Evolutionary conservation across 2,797 vertebrate genomes (phyloP).

Genomic region (Gymnocypris eckloni): DNA sequence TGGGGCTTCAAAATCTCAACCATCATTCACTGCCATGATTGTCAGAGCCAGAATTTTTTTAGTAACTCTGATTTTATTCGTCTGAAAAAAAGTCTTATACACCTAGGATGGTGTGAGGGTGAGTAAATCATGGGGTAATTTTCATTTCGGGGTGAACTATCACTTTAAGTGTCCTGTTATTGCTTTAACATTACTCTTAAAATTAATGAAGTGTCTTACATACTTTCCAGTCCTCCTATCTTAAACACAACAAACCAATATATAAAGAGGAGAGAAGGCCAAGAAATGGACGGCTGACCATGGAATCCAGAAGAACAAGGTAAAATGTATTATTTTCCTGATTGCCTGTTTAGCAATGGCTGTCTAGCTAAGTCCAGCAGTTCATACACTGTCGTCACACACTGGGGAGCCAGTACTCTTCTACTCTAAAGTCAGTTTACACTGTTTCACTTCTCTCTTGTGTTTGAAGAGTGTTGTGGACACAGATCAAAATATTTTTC

Average conservation of each 20-base stretch:
- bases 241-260: slow-evolving; percentile 88
- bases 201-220: too few relatives aligned
- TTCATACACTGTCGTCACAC: slow-evolving; percentile 45
- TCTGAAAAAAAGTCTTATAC: too few relatives aligned
- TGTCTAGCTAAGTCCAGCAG: neutral
- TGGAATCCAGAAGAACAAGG: slow-evolving; percentile 80
- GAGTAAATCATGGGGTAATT: too few relatives aligned
- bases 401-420: slow-evolving; percentile 63
- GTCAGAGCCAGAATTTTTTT: too few relatives aligned
- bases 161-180: neutral
- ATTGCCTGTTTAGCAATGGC: neutral
- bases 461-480: slow-evolving; percentile 30
- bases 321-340: slow-evolving; percentile 61
- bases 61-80: too few relatives aligned
- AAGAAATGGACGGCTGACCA: slow-evolving; percentile 87
- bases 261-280: slow-evolving; percentile 82
- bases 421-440: neutral
- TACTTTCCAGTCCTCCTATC: slow-evolving; percentile 86
- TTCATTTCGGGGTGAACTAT: too few relatives aligned
- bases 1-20: too few relatives aligned
- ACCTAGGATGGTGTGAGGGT: too few relatives aligned
- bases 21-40: too few relatives aligned
- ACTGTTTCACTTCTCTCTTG: neutral
- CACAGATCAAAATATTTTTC: neutral
- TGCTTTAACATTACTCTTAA: neutral